phyloP scores from a whole-genome alignment of 2,888 invertebrate species.

The Pyrocoelia pectoralis region DNA sequence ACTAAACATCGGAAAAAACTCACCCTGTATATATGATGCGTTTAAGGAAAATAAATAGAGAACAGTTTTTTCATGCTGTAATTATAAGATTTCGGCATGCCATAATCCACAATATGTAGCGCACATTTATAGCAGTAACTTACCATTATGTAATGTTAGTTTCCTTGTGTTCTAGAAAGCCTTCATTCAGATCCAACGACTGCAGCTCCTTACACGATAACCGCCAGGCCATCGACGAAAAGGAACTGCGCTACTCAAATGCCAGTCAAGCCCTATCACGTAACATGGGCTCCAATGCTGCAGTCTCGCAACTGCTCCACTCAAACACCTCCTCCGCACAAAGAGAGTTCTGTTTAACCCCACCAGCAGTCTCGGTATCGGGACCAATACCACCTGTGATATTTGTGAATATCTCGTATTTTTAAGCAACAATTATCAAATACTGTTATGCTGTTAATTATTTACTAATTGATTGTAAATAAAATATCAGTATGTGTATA shows the following conservation, averaged over 20 bases:
- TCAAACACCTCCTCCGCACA: slow-evolving; percentile 59
- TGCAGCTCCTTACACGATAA: slow-evolving; percentile 58
- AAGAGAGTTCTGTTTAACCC: slow-evolving; percentile 60
- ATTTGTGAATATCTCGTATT: slow-evolving; percentile 61
- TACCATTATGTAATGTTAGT: not conserved
- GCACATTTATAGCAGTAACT: too few relatives aligned
- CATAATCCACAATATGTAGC: too few relatives aligned
- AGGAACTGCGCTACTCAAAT: slow-evolving; percentile 60
- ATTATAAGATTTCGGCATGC: too few relatives aligned
- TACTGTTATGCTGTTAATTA: slow-evolving; percentile 51
- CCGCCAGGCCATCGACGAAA: slow-evolving; percentile 56
- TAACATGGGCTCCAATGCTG: slow-evolving; percentile 60
- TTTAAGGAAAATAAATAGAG: too few relatives aligned
- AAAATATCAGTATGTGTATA: slow-evolving; percentile 53
- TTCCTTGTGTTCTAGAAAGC: slow-evolving; percentile 49
- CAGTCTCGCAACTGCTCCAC: slow-evolving; percentile 59
- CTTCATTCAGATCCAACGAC: slow-evolving; percentile 50
- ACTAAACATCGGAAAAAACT: too few relatives aligned
- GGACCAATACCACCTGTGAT: slow-evolving; percentile 63
- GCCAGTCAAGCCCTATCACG: slow-evolving; percentile 61
- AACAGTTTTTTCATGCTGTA: too few relatives aligned
- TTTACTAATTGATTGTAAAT: slow-evolving; percentile 54
- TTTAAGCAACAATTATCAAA: slow-evolving; percentile 56
- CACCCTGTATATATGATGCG: too few relatives aligned
- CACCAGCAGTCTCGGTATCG: slow-evolving; percentile 57